A percentile compares a stretch with the other conserved stretches of the same genome.
These are phyloP conservation scores for Centropristis striata DNA, from an alignment of 2,113 vertebrate species.

Conservation along the genomic window DNA sequence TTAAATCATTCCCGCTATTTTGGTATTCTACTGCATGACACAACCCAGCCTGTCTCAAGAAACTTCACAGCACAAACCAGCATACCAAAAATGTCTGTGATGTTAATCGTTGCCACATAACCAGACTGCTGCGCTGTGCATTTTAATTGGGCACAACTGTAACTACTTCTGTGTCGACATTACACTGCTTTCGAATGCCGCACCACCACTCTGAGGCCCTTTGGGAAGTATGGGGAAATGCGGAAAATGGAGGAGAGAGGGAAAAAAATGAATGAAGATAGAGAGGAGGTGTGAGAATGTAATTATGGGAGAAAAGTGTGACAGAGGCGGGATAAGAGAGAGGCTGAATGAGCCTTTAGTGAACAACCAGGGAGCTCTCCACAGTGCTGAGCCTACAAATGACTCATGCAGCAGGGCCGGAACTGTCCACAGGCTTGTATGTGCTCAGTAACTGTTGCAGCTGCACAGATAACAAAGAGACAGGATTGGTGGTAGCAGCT, in stretches of 20 bases:
- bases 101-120: conserved; percentile 51
- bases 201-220: conserved; percentile 33
- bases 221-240: conserved; percentile 44
- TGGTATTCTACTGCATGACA: conserved; percentile 41
- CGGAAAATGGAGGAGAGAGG: conserved; percentile 30
- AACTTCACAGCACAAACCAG: conserved; percentile 40
- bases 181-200: conserved; percentile 57
- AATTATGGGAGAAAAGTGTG: conserved; percentile 63
- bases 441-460: neutral
- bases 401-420: conserved; percentile 16
- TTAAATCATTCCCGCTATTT: conserved; percentile 40
- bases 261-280: conserved; percentile 63
- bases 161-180: conserved; percentile 41
- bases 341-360: conserved; percentile 55
- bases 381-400: conserved; percentile 55
- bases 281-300: conserved; percentile 57
- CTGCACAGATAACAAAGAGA: neutral
- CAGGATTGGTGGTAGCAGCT: neutral
- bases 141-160: conserved; percentile 59
- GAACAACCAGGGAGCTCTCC: conserved; percentile 48
- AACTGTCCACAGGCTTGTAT: conserved; percentile 19
- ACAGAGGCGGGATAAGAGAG: conserved; percentile 35
- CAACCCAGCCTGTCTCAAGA: conserved; percentile 17
- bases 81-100: conserved; percentile 36
- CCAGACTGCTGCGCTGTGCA: conserved; percentile 8